Conservation (phyloP, 2,113 vertebrate species). For the Phrynocephalus versicolor region DNA sequence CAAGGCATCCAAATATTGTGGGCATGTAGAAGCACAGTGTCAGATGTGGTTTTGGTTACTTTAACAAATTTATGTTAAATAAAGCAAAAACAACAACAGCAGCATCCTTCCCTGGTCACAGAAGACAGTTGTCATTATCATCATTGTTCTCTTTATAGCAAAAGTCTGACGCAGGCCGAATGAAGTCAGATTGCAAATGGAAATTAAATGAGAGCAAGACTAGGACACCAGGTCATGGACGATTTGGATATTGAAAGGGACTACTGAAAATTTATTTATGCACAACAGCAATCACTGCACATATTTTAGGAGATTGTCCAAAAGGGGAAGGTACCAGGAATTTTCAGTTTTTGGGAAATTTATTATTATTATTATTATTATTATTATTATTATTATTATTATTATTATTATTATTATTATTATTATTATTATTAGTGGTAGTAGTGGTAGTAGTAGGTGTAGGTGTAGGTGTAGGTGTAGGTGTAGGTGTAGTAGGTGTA, state of each 20-base stretch:
- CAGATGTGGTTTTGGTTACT: constrained; percentile 34
- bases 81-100: constrained; percentile 7
- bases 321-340: neutral
- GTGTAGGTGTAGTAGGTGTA: no score
- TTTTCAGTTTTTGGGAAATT: neutral
- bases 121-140: neutral
- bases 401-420: no score
- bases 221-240: neutral
- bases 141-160: neutral
- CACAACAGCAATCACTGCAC: no score
- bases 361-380: neutral
- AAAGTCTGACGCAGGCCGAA: neutral
- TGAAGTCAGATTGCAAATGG: neutral
- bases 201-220: neutral
- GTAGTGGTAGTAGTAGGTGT: no score
- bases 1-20: constrained; percentile 33
- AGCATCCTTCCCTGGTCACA: neutral
- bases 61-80: constrained; percentile 36
- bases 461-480: no score
- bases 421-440: no score
- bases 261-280: no score
- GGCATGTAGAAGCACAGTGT: constrained; percentile 16
- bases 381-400: neutral
- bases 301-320: neutral
- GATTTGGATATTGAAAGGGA: neutral